Evolutionary conservation across 2,113 vertebrate genomes (phyloP), one percentile per base, ranked within the genome.

Genomic region (Neomonachus schauinslandi): DNA sequence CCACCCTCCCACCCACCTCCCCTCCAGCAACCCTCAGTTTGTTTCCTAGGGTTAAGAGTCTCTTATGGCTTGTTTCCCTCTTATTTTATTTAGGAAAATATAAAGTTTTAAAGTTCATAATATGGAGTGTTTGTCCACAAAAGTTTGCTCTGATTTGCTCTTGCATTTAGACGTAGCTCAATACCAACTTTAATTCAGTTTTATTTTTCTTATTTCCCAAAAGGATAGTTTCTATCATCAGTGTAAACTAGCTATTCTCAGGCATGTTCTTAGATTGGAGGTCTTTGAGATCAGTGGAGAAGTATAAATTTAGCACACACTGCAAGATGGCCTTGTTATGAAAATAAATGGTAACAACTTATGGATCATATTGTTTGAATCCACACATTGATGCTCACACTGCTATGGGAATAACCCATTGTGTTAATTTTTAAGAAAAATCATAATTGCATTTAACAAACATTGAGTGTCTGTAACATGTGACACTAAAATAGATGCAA

Each of bases 161-260:
- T 91, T 84, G 12, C 9, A 85, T 89, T 96, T 93, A 71, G 67
- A 33, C 11, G 8, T 55, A 42, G 24, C 16, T 89, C 28, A 80
- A 14, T 74, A 36, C 42, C 13, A 67, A 36, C 15, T 87, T 9
- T 85, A 63, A 77, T 16, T 94, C 46, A 87, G 10, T 59, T 96
- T 87, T 61, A 49, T 77, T 96, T 86, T 92, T 95, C n/a, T 77
- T 80, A 63, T 85, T 96, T 95, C 51, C 19, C 13, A 72, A 90
- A 88, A 65, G 21, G 6, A 19, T 21, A 51, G 16, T 87, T 86
- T 83, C 8, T 4, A 51, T 92, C 7, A 24, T 4, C 2, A 19
- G 1, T 87, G 26, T 79, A 19, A 55, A 33, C 36, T 72, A 46
- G 24, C 9, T 61, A 6, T 72, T 94, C 31, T 87, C 77, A 89